Percentiles rank a stretch among this genome's conserved stretches.
These are phyloP conservation scores for Astreopora myriophthalma DNA, from an alignment of 64 coral and sea anemone genomes.

Conservation along the genomic window DNA sequence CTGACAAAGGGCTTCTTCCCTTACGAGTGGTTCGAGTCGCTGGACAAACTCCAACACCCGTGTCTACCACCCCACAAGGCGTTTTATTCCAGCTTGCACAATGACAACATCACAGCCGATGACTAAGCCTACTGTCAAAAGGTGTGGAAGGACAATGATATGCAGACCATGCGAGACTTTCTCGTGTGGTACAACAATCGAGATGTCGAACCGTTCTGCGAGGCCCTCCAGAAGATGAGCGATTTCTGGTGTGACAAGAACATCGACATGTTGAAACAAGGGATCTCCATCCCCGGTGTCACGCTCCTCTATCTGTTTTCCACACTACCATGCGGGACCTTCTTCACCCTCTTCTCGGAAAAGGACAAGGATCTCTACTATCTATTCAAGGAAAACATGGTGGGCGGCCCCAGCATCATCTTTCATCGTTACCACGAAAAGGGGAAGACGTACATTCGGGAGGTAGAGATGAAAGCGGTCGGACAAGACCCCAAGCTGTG, in stretches of 20 bases:
- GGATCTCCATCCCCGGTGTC: slow-evolving; percentile 2
- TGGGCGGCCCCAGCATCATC: slow-evolving; percentile 25
- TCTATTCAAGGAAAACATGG: slow-evolving; percentile 8
- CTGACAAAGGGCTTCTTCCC: slow-evolving; percentile 38
- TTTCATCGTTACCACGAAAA: slow-evolving; percentile 6
- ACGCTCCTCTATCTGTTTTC: slow-evolving; percentile 43
- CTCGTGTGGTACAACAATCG: slow-evolving; percentile 30
- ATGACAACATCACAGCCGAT: background rate
- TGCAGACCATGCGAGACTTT: background rate
- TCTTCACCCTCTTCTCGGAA: background rate
- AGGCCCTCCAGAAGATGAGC: slow-evolving; percentile 27
- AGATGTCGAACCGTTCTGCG: slow-evolving; percentile 2
- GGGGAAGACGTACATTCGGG: background rate
- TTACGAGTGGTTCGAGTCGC: slow-evolving; percentile 20
- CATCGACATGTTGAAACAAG: slow-evolving; percentile 29
- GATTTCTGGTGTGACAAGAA: slow-evolving; percentile 13
- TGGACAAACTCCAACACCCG: slow-evolving; percentile 11
- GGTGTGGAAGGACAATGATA: slow-evolving; percentile 1
- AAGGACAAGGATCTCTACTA: slow-evolving; percentile 32
- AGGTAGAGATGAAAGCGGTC: background rate
- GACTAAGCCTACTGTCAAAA: slow-evolving; percentile 23
- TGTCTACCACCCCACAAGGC: background rate
- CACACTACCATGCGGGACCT: background rate
- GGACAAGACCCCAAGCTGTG: slow-evolving; percentile 41
- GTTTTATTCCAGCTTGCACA: background rate